These are phyloP conservation scores for Bucorvus abyssinicus DNA, from an alignment of 2,797 vertebrate species.

Conservation along the genomic window DNA sequence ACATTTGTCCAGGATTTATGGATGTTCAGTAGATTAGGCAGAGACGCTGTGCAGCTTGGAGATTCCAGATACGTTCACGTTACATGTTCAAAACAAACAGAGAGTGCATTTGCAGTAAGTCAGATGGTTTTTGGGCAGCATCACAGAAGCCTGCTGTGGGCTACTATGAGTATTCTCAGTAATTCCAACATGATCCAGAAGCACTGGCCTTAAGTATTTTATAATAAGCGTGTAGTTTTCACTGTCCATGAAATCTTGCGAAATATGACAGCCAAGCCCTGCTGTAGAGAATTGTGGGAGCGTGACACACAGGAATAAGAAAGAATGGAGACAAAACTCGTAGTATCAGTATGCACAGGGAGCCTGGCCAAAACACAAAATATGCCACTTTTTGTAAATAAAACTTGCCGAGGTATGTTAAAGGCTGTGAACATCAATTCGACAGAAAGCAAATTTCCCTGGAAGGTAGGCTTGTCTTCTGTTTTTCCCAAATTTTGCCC, in stretches of 20 bases:
- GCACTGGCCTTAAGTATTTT: not conserved
- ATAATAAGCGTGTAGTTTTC: not conserved
- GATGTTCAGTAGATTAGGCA: not conserved
- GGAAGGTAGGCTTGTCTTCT: not conserved
- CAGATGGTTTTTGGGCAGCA: not conserved
- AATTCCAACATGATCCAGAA: slow-evolving; percentile 3
- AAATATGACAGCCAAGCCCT: not conserved
- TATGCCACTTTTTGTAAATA: not conserved
- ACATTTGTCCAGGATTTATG: not conserved
- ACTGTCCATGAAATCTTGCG: not conserved
- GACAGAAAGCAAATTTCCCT: not conserved
- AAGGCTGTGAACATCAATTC: not conserved
- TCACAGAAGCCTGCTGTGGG: not conserved
- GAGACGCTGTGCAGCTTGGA: not conserved
- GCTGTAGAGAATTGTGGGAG: not conserved
- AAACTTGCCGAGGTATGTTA: not conserved
- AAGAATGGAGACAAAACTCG: not conserved
- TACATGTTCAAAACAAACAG: not conserved
- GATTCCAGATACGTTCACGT: not conserved
- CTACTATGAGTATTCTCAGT: not conserved
- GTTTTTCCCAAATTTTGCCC: not conserved
- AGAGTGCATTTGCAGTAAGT: not conserved
- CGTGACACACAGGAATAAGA: not conserved
- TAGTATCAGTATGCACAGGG: not conserved
- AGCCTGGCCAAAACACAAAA: not conserved